Base-by-base conservation (phyloP, 2,888 invertebrate species). In the Lasioglossum leucozonium region DNA sequence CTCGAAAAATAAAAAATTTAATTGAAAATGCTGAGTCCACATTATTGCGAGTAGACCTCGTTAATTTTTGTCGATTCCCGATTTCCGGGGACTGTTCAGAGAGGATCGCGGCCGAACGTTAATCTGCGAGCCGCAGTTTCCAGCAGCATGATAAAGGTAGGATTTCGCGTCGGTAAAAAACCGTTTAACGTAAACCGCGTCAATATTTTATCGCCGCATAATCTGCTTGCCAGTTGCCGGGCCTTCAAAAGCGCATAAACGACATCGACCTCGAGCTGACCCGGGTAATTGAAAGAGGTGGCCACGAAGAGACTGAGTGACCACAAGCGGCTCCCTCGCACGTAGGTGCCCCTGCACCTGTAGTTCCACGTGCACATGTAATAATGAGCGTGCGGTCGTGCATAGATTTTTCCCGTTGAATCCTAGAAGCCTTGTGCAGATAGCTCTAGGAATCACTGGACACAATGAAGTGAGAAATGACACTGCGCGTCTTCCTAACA, bases 261-360 rank as follows among this genome's bases (percentile, higher is more conserved):
- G 86, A 84, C 87, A 88, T 84, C 88, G 89, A 91, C 89, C 90
- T 84, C 87, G 72, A 30, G 81, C 86, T 88, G 88, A 89, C 88
- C 89, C 84, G 87, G 77, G 90, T 91, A 91, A 91, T 91, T 91
- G 91, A 90, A 91, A 91, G 87, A 88, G 89, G 85, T 91, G 86
- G 88, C 88, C 87, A 79, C 87, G 85, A 83, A 88, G 82, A 42
- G 84, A 81, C 84, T 79, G 73, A 87, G 88, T 86, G 86, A 90
- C 91, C 91, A 87, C 91, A 87, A 87, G 84, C 86, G 34, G 62
- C 72, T 79, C 72, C 58, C 83, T 76, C 72, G 81, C 81, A 86
- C 79, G 83, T 87, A 87, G 82, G 86, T 76, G 88, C 88, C 85
- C 79, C 75, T 87, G 86, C 82, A 73, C 67, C 47, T 58, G 74